A percentile compares a stretch with the other conserved stretches of the same genome.
phyloP scores from a whole-genome alignment of 92 coral and sea anemone genomes.

The Desmophyllum pertusum region DNA sequence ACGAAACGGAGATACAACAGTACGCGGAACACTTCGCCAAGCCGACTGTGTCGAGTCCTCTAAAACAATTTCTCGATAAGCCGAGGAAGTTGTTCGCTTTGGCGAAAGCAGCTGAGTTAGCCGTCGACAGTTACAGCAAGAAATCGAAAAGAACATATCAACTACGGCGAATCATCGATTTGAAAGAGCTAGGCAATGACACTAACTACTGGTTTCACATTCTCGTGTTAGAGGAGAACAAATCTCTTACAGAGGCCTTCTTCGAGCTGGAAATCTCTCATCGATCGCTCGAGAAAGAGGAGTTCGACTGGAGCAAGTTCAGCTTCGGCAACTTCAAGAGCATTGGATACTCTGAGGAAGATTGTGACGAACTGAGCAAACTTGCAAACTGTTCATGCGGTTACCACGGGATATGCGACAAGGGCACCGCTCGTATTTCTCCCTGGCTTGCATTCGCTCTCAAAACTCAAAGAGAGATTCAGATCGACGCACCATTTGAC shows the following conservation, averaged over 20 bases:
- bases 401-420: constrained; percentile 67
- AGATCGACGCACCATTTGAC: constrained; percentile 59
- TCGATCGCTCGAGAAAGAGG: constrained; percentile 5
- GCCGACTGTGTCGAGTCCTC: constrained; percentile 49
- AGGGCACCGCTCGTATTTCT: constrained; percentile 70
- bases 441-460: constrained; percentile 84
- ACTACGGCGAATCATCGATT: constrained; percentile 56
- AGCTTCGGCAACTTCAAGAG: constrained; percentile 38
- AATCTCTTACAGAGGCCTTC: constrained; percentile 38
- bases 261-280: constrained; percentile 36
- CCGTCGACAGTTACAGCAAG: constrained; percentile 49
- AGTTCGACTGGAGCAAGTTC: constrained; percentile 17
- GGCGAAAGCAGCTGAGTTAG: constrained; percentile 81
- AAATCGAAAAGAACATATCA: constrained; percentile 34
- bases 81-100: constrained; percentile 60
- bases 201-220: constrained; percentile 33
- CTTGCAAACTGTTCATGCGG: constrained; percentile 79
- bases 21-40: constrained; percentile 48
- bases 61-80: constrained; percentile 33
- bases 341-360: background rate
- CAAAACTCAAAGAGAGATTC: constrained; percentile 81
- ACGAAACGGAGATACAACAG: constrained; percentile 33
- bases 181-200: constrained; percentile 23
- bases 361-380: constrained; percentile 75
- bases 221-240: constrained; percentile 41